Evolutionary conservation across 2,888 invertebrate species (phyloP).

Genomic region (Troides helena): DNA sequence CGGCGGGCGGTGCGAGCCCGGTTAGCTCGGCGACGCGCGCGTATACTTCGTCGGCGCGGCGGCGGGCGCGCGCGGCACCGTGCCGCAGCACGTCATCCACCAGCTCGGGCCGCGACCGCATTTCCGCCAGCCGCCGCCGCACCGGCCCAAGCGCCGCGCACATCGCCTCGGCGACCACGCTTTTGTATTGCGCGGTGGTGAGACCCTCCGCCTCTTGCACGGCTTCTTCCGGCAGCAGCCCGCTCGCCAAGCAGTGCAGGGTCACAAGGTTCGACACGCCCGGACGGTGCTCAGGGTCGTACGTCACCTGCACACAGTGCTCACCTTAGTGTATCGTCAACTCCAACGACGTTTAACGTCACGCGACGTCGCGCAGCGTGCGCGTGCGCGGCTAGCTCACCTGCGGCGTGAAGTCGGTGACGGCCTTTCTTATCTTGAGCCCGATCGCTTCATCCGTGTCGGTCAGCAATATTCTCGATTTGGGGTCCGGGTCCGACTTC

Average conservation of each 20-base stretch:
- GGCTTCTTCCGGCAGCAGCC: conserved; percentile 83
- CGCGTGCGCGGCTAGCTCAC: conserved; percentile 43
- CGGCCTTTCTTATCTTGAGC: conserved; percentile 86
- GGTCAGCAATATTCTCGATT: conserved; percentile 88
- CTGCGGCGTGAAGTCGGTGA: conserved; percentile 93
- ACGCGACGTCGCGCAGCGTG: no score
- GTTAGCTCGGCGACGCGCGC: conserved; percentile 81
- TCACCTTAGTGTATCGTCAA: no score
- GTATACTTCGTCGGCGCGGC: conserved; percentile 83
- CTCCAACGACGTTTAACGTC: no score
- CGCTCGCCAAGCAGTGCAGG: conserved; percentile 89
- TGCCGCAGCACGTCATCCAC: conserved; percentile 74
- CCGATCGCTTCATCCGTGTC: conserved; percentile 77
- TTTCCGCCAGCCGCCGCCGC: conserved; percentile 42
- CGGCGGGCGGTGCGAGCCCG: conserved; percentile 62
- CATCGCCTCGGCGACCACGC: conserved; percentile 51
- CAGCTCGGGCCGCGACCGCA: conserved; percentile 81
- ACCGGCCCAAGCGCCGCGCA: conserved; percentile 42
- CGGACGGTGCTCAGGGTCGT: conserved; percentile 87
- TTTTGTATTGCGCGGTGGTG: conserved; percentile 86
- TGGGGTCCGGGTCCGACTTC: conserved; percentile 92
- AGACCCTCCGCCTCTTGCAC: conserved; percentile 82
- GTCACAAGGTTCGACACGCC: conserved; percentile 94
- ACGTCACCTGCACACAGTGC: conserved; percentile 82
- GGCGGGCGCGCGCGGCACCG: conserved; percentile 83